Evolutionary conservation across 2,113 vertebrate genomes (phyloP).

Genomic region (Anseranas semipalmata): DNA sequence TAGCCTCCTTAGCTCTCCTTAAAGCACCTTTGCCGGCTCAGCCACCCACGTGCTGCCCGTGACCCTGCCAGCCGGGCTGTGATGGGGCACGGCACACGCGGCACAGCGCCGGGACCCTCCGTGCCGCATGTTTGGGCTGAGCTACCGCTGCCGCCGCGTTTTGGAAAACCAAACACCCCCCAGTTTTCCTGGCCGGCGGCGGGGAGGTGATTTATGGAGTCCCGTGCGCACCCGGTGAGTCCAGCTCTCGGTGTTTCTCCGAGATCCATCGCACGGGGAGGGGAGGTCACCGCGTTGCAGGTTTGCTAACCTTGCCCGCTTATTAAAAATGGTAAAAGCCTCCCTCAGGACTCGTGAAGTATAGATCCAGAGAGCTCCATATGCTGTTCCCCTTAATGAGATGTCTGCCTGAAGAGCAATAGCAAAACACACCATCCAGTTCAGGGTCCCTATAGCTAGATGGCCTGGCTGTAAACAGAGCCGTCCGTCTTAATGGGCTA

Average conservation of each 20-base stretch:
- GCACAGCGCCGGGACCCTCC: not conserved
- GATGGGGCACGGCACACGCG: not conserved
- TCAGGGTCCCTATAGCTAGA: conserved; percentile 71
- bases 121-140: not conserved
- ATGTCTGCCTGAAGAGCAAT: conserved; percentile 76
- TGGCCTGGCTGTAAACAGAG: conserved; percentile 77
- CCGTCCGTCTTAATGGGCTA: conserved; percentile 75
- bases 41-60: not conserved
- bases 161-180: not conserved
- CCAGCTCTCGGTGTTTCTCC: conserved; percentile 2
- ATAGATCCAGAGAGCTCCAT: conserved; percentile 69
- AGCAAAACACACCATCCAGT: conserved; percentile 69
- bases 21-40: conserved; percentile 2
- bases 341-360: conserved; percentile 70
- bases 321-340: conserved; percentile 76
- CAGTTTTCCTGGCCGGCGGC: not conserved
- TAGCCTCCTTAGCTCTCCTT: no score
- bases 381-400: conserved; percentile 72
- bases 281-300: conserved; percentile 63
- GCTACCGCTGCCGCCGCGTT: rapidly evolving
- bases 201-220: conserved; percentile 44
- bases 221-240: not conserved
- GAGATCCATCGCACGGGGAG: conserved; percentile 54
- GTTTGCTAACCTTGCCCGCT: conserved; percentile 72
- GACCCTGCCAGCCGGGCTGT: rapidly evolving